Evolutionary conservation across 2,113 vertebrate species (phyloP).

Genomic region (Apistogramma diplotaenia): DNA sequence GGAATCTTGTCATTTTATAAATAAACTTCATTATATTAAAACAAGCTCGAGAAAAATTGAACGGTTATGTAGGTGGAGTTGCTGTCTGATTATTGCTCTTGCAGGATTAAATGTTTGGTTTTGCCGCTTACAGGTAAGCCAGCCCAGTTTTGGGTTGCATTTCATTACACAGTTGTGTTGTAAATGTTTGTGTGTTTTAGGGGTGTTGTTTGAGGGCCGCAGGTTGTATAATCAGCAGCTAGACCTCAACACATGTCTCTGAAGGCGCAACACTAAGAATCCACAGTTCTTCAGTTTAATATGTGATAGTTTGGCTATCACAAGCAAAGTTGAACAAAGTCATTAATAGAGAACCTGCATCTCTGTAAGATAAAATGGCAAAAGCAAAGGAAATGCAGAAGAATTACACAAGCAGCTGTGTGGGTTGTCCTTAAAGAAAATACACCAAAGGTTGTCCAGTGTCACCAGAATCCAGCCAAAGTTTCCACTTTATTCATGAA

Average conservation of each 20-base stretch:
- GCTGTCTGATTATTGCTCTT: not conserved
- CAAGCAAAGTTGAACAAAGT: not conserved
- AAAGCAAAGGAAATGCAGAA: not conserved
- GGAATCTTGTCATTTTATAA: not conserved
- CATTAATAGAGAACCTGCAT: not conserved
- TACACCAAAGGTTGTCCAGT: not conserved
- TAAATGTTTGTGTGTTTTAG: slow-evolving; percentile 51
- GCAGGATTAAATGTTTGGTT: slow-evolving; percentile 11
- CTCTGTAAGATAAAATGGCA: not conserved
- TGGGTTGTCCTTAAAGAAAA: not conserved
- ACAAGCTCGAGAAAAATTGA: fast-evolving
- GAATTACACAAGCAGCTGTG: not conserved
- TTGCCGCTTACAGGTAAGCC: not conserved
- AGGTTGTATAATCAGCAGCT: slow-evolving; percentile 25
- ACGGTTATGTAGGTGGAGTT: not conserved
- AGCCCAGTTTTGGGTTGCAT: not conserved
- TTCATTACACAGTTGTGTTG: not conserved
- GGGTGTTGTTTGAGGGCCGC: slow-evolving; percentile 30
- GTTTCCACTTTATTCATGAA: too few species aligned
- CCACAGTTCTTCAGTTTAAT: not conserved
- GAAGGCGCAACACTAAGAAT: not conserved
- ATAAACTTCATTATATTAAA: not conserved
- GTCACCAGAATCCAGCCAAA: too few species aligned
- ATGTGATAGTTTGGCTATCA: not conserved
- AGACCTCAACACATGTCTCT: not conserved